phyloP scores from a whole-genome alignment of 2,888 invertebrate species.

The Ethmia dodecea region DNA sequence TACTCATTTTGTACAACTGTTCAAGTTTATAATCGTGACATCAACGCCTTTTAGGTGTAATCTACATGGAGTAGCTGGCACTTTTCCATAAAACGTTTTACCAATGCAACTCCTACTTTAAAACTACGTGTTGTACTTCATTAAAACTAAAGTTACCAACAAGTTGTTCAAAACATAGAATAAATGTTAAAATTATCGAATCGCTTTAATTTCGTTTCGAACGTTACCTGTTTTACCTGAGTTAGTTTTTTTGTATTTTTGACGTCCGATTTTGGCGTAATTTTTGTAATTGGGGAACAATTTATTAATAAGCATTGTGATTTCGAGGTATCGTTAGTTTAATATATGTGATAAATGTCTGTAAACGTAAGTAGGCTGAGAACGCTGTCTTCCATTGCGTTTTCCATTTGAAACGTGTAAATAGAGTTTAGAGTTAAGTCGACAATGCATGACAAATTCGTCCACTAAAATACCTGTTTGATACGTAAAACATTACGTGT shows the following conservation, averaged over 20 bases:
- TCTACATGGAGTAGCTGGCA: slow-evolving; percentile 11
- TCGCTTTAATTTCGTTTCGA: slow-evolving; percentile 67
- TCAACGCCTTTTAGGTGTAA: too few relatives aligned
- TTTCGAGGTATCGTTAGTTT: slow-evolving; percentile 67
- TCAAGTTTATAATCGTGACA: slow-evolving; percentile 23
- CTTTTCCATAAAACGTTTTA: slow-evolving; percentile 7
- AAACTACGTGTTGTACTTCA: slow-evolving; percentile 37
- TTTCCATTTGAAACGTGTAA: slow-evolving; percentile 58
- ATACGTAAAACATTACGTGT: slow-evolving; percentile 39
- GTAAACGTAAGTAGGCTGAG: slow-evolving; percentile 47
- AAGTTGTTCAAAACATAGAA: slow-evolving; percentile 66
- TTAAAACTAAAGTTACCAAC: slow-evolving; percentile 71
- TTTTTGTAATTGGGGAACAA: slow-evolving; percentile 67
- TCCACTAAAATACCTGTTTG: slow-evolving; percentile 41
- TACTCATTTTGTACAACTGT: slow-evolving; percentile 26
- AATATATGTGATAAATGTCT: slow-evolving; percentile 65
- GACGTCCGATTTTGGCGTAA: slow-evolving; percentile 54
- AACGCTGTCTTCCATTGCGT: slow-evolving; percentile 70
- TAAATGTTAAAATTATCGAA: slow-evolving; percentile 51
- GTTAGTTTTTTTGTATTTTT: slow-evolving; percentile 52
- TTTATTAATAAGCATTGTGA: slow-evolving; percentile 71
- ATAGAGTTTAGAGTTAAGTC: slow-evolving; percentile 48
- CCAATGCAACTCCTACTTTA: slow-evolving; percentile 35
- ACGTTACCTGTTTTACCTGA: slow-evolving; percentile 74
- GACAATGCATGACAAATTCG: slow-evolving; percentile 62